Evolutionary conservation across 2,113 vertebrate species (phyloP).

Genomic region (Sander lucioperca): DNA sequence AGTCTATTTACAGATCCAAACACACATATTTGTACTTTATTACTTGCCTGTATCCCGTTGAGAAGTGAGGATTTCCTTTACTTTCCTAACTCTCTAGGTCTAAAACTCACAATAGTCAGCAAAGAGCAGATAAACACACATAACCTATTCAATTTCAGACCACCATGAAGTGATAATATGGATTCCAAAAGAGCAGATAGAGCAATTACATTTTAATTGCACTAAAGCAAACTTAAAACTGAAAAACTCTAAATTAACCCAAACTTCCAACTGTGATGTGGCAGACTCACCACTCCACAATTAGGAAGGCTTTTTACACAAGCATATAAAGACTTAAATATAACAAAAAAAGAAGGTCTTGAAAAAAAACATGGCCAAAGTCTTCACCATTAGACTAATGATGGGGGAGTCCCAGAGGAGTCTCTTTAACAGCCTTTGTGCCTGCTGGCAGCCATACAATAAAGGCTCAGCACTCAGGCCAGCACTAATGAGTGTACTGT

Average conservation of each 20-base stretch:
- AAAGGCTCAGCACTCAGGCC: neutral
- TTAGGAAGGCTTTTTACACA: neutral
- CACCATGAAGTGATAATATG: constrained; percentile 19
- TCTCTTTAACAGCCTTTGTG: neutral
- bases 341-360: neutral
- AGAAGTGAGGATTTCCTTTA: neutral
- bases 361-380: neutral
- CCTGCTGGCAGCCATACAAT: constrained; percentile 7
- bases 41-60: neutral
- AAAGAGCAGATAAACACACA: neutral
- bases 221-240: constrained; percentile 8
- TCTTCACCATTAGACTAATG: constrained; percentile 23
- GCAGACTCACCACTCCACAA: neutral
- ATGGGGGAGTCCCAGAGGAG: neutral
- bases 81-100: neutral
- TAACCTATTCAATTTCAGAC: neutral
- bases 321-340: neutral
- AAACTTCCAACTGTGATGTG: constrained; percentile 22
- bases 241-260: constrained; percentile 27
- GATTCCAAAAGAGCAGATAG: neutral
- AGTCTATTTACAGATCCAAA: neutral
- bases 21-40: neutral
- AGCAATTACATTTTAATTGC: constrained; percentile 15
- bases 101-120: neutral
- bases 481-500: neutral